These are phyloP conservation scores for Pungitius pungitius DNA, from an alignment of 2,113 vertebrate genomes.

Conservation along the genomic window DNA sequence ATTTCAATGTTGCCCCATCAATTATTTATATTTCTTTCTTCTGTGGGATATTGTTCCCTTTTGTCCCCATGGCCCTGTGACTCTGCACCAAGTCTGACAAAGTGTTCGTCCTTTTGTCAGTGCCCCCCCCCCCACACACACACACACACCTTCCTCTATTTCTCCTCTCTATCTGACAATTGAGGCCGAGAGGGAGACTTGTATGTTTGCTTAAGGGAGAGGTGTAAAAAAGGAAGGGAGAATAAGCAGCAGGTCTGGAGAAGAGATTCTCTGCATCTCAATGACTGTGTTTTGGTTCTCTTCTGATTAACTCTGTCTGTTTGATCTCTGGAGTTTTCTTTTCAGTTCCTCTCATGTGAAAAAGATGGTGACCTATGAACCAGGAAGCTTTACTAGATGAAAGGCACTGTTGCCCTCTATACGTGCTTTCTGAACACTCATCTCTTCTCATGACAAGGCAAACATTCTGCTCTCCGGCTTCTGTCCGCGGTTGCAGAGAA, in stretches of 20 bases:
- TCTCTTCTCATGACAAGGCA: slow-evolving; percentile 46
- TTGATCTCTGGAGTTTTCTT: slow-evolving; percentile 78
- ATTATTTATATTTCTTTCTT: slow-evolving; percentile 68
- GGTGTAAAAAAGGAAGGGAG: slow-evolving; percentile 50
- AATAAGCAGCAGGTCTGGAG: slow-evolving; percentile 55
- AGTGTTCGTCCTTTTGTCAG: slow-evolving; percentile 79
- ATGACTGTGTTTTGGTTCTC: slow-evolving; percentile 66
- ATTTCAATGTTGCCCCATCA: slow-evolving; percentile 63
- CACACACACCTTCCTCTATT: slow-evolving; percentile 46
- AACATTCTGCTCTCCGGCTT: slow-evolving; percentile 35
- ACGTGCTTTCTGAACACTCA: slow-evolving; percentile 70
- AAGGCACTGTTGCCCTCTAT: slow-evolving; percentile 65
- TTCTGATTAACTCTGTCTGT: slow-evolving; percentile 81
- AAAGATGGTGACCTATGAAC: slow-evolving; percentile 52
- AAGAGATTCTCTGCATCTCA: slow-evolving; percentile 63
- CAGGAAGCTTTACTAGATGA: slow-evolving; percentile 74
- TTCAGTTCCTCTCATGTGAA: slow-evolving; percentile 73
- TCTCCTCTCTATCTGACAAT: slow-evolving; percentile 73
- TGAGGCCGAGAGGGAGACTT: slow-evolving; percentile 74
- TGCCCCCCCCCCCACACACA: slow-evolving; percentile 24
- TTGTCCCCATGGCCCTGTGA: slow-evolving; percentile 79
- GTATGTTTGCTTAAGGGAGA: slow-evolving; percentile 66
- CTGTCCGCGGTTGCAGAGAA: slow-evolving; percentile 11
- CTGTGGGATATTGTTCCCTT: slow-evolving; percentile 62
- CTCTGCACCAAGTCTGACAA: slow-evolving; percentile 70